A percentile compares a stretch with the other conserved stretches of the same genome.
These are phyloP conservation scores for Cryptoprocta ferox DNA, from an alignment of 2,797 vertebrate species.

Conservation along the genomic window DNA sequence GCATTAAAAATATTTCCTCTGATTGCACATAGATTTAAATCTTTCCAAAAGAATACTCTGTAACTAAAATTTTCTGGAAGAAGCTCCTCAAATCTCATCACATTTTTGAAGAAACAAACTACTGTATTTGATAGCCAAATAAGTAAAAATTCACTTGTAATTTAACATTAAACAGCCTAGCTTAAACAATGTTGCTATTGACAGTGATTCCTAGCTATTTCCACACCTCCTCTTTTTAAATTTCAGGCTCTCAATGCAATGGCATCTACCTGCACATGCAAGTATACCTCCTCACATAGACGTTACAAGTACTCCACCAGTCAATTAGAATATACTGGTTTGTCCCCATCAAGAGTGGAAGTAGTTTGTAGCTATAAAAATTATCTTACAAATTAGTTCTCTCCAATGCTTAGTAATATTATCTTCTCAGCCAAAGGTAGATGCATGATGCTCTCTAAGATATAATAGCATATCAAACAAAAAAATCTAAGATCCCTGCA, in stretches of 20 bases:
- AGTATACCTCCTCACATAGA: not conserved
- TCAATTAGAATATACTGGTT: not conserved
- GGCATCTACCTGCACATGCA: not conserved
- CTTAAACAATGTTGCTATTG: not conserved
- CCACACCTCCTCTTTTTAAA: not conserved
- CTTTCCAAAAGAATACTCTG: not conserved
- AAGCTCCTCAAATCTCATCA: not conserved
- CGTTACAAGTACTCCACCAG: not conserved
- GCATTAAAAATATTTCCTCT: not conserved
- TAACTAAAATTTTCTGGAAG: not conserved
- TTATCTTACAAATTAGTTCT: not conserved
- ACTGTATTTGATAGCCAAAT: not conserved
- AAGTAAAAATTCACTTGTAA: conserved; percentile 46
- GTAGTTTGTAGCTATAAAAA: not conserved
- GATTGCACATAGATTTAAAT: not conserved
- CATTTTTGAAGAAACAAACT: not conserved
- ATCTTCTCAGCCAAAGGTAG: not conserved
- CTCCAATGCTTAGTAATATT: not conserved
- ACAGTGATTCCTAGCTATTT: not conserved
- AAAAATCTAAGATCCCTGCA: not conserved
- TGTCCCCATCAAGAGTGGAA: not conserved
- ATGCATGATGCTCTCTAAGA: not conserved
- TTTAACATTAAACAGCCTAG: not conserved
- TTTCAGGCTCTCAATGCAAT: not conserved
- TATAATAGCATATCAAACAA: too few species aligned